Conservation (phyloP, 2,888 invertebrate genomes). For the Iphiclides podalirius region DNA sequence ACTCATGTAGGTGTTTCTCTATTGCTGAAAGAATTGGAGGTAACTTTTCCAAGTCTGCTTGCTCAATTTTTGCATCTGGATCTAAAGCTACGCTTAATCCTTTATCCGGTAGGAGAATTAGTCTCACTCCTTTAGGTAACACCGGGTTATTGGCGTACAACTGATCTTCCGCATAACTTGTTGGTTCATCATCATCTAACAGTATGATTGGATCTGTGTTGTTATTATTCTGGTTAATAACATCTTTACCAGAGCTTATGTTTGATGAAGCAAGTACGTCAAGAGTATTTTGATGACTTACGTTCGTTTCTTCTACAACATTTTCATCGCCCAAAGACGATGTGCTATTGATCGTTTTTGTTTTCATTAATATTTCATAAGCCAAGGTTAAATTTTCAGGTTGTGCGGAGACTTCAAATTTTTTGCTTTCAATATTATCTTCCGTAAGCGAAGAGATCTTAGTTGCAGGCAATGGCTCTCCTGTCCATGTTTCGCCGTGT, state of each 20-base stretch:
- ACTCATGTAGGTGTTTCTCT: constrained; percentile 35
- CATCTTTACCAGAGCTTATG: not conserved
- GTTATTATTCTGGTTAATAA: not conserved
- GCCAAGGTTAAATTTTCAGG: no score
- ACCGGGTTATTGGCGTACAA: constrained; percentile 9
- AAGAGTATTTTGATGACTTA: no score
- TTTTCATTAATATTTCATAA: no score
- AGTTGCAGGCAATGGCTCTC: not conserved
- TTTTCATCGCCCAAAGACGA: not conserved
- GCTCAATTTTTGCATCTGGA: constrained; percentile 31
- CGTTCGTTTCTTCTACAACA: no score
- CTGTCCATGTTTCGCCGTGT: not conserved
- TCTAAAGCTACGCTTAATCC: constrained; percentile 39
- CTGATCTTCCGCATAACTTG: not conserved
- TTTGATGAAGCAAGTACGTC: no score
- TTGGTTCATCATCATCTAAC: constrained; percentile 8
- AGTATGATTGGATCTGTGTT: constrained; percentile 5
- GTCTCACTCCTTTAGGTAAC: constrained; percentile 42
- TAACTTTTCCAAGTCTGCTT: constrained; percentile 33
- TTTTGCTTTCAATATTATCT: no score
- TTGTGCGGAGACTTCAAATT: no score
- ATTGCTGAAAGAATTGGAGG: constrained; percentile 41
- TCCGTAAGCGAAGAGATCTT: not conserved
- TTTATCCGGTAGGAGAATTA: constrained; percentile 40
- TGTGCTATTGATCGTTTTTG: no score